phyloP scores from a whole-genome alignment of 92 coral and sea anemone species.

The Montipora capitata region DNA sequence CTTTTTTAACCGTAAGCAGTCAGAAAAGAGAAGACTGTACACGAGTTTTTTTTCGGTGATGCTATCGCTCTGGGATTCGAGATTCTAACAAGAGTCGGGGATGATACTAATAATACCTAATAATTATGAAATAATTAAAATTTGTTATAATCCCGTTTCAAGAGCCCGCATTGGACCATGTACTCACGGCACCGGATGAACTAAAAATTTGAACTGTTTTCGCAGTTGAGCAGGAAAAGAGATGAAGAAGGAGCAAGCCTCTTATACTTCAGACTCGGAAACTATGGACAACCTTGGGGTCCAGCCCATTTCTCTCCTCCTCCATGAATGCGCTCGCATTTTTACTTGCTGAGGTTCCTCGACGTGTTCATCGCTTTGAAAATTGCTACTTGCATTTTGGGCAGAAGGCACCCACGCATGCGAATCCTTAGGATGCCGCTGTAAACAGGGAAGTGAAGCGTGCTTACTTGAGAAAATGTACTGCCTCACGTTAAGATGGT shows the following conservation, averaged over 20 bases:
- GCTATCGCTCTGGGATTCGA: too few relatives aligned
- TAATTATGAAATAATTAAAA: too few relatives aligned
- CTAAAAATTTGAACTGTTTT: too few relatives aligned
- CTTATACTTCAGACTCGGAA: slow-evolving; percentile 87
- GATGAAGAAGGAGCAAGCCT: background rate
- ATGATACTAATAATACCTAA: too few relatives aligned
- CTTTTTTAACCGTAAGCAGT: too few relatives aligned
- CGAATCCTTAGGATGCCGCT: background rate
- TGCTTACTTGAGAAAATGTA: slow-evolving; percentile 9
- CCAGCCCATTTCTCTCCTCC: slow-evolving; percentile 77
- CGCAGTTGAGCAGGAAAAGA: background rate
- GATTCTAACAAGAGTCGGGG: too few relatives aligned
- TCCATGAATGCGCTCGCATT: slow-evolving; percentile 61
- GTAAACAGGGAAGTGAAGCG: slow-evolving; percentile 47
- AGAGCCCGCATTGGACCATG: too few relatives aligned
- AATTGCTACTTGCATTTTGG: background rate
- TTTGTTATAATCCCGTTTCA: too few relatives aligned
- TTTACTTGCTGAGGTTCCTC: slow-evolving; percentile 26
- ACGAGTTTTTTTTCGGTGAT: too few relatives aligned
- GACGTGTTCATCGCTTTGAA: background rate
- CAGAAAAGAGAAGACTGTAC: too few relatives aligned
- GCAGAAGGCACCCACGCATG: slow-evolving; percentile 11
- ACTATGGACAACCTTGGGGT: slow-evolving; percentile 87
- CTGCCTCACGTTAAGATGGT: background rate
- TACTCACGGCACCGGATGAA: too few relatives aligned